Evolutionary conservation across 2,113 vertebrate genomes (phyloP).

Genomic region (Corythornis cristatus): DNA sequence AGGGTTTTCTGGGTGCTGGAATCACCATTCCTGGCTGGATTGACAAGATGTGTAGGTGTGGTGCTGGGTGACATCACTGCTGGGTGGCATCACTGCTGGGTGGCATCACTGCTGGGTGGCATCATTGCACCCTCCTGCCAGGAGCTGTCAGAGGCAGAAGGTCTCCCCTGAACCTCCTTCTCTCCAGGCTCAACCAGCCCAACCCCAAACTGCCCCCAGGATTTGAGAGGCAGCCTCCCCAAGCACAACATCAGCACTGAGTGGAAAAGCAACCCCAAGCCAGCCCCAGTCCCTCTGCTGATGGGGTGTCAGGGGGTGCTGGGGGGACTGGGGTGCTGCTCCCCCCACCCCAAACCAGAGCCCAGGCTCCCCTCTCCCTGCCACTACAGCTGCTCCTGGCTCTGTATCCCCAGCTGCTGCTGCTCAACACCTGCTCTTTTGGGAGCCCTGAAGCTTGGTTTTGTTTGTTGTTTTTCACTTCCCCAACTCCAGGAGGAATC

Average conservation of each 20-base stretch:
- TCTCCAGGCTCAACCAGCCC: neutral
- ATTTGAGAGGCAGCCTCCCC: no score
- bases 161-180: no score
- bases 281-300: neutral
- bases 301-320: neutral
- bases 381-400: neutral
- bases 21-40: neutral
- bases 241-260: no score
- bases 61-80: no score
- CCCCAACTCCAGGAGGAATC: neutral
- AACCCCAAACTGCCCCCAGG: no score
- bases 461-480: accelerated
- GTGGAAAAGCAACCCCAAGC: neutral
- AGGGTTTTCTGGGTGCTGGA: neutral
- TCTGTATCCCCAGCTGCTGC: accelerated
- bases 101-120: no score
- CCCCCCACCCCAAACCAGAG: neutral
- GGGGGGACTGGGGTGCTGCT: neutral
- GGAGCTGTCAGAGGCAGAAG: no score
- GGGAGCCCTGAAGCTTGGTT: neutral
- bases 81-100: no score
- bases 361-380: neutral
- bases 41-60: no score
- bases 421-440: neutral
- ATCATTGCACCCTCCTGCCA: no score